Conservation (phyloP, 2,888 invertebrate species). For the Cordilura impudica region DNA sequence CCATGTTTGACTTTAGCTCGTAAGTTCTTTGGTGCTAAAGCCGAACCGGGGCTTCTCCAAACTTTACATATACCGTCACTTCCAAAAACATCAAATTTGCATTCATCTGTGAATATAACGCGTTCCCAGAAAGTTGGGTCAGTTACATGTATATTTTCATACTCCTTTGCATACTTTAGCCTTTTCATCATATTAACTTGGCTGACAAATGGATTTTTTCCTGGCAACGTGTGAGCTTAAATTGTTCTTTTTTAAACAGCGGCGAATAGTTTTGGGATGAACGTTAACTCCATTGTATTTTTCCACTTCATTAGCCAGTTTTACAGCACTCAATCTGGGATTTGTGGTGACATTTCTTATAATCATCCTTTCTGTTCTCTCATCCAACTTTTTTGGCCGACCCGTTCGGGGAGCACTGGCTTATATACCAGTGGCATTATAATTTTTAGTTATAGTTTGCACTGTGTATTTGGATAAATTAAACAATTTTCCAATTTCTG, state of each 20-base stretch:
- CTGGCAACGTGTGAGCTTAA: slow-evolving; percentile 9
- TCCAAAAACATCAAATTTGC: slow-evolving; percentile 28
- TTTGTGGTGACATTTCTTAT: no score
- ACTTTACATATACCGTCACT: slow-evolving; percentile 7
- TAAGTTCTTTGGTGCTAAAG: slow-evolving; percentile 2
- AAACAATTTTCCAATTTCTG: no score
- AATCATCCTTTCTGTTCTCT: no score
- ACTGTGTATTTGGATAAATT: no score
- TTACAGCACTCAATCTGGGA: no score
- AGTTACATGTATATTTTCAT: slow-evolving; percentile 9
- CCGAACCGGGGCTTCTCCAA: not conserved
- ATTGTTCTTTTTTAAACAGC: not conserved
- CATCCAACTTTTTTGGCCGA: no score
- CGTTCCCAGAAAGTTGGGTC: slow-evolving; percentile 36
- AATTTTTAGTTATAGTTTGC: no score
- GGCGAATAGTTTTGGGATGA: not conserved
- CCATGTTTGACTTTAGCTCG: not conserved
- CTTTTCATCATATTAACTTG: no score
- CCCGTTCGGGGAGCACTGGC: no score
- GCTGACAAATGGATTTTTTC: no score
- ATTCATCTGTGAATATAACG: slow-evolving; percentile 23
- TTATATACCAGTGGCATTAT: no score
- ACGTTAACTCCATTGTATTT: not conserved
- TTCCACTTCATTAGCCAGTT: not conserved
- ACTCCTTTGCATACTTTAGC: slow-evolving; percentile 11